Base-by-base conservation (phyloP, 2,113 vertebrate species). In the Zeus faber region DNA sequence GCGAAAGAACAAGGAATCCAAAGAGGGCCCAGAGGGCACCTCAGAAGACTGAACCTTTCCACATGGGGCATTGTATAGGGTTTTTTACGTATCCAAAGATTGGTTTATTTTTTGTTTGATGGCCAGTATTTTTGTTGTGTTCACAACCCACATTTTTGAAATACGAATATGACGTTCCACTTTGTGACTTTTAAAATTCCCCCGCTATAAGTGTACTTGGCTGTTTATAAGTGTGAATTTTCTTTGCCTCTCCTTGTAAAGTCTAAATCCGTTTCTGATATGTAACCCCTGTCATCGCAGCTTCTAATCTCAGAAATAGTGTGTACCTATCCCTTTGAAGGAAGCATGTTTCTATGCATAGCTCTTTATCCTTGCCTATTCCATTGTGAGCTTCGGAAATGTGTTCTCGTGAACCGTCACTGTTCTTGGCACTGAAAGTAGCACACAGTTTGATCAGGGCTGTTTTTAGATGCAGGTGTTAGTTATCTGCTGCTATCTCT, bases 1-100 rank as follows among this genome's bases (percentile, higher is more conserved):
- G 13, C 85, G 97, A 65, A 98, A 94, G 91, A 96, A 95, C 85
- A 98, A 96, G 91, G 97, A 98, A 76, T 92, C 88, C 88, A 97
- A 97, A 93, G 94, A 95, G 4, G 89, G 62, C 22, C 49, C 61
- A 93, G 94, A 95, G 4, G 89, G 62, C 22, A 52, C 61, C 33
- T 66, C 89, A 24, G 93, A 94, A 64, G 89, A 92, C 79, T 73
- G 90, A 95, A 74, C 57, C 68, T 53, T 72, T 58, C 65, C 65
- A 81, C 17, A 4, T 13, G 54, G 82, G 88, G 68, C 17, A 62
- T 67, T 76, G 83, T 86, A 84, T 85, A 90, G 77, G 65, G 54
- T 85, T 88, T 86, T 94, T 91, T 91, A 88, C 84, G 85, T 89
- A 93, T 95, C 91, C 92, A 93, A 94, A 95, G 93, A 93, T 91